These are phyloP conservation scores for Aphidius gifuensis DNA, from an alignment of 1,140 invertebrate species.

Conservation along the genomic window DNA sequence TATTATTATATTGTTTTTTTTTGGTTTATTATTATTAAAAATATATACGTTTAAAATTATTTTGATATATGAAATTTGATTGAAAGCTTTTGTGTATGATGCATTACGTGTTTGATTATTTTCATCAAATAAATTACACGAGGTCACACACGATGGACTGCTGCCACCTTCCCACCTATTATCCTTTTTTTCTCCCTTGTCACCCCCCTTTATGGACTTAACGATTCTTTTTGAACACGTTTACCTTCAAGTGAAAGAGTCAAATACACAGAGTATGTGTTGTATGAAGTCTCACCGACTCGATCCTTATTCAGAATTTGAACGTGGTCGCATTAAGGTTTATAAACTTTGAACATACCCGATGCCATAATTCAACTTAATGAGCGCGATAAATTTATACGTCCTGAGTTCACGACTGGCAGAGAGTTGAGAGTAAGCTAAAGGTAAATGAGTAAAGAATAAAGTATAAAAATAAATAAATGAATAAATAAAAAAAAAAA, in stretches of 20 bases:
- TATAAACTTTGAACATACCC: slow-evolving; percentile 41
- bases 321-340: slow-evolving; percentile 39
- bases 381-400: slow-evolving; percentile 46
- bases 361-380: slow-evolving; percentile 43
- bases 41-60: too few species aligned
- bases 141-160: too few species aligned
- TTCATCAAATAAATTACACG: too few species aligned
- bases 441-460: slow-evolving; percentile 13
- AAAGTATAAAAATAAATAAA: background rate
- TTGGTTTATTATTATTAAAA: too few species aligned
- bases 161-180: background rate
- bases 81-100: too few species aligned
- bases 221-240: slow-evolving; percentile 4
- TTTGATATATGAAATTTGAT: too few species aligned
- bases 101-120: too few species aligned
- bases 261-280: background rate
- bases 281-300: slow-evolving; percentile 10
- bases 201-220: background rate
- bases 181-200: slow-evolving; percentile 8
- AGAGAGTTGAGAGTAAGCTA: slow-evolving; percentile 18
- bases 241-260: slow-evolving; percentile 4
- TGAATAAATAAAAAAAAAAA: background rate
- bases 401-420: slow-evolving; percentile 31
- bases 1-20: too few species aligned
- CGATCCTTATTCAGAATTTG: slow-evolving; percentile 19